These are phyloP conservation scores for Coluber constrictor DNA, from an alignment of 2,797 vertebrate genomes.

Conservation along the genomic window DNA sequence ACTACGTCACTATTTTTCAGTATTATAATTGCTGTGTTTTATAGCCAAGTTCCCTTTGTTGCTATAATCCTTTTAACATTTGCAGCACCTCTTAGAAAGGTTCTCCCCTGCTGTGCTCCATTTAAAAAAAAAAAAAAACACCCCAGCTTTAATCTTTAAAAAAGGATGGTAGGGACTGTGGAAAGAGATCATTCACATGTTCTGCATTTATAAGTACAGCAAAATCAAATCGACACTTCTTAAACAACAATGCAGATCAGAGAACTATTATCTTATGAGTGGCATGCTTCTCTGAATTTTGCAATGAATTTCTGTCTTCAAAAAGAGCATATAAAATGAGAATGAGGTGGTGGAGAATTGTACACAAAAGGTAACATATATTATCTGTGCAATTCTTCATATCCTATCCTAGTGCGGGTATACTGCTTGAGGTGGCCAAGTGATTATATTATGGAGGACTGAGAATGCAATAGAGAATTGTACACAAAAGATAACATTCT, in stretches of 20 bases:
- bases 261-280: neutral
- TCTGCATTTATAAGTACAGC: neutral
- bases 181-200: neutral
- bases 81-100: slow-evolving; percentile 13
- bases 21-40: neutral
- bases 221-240: neutral
- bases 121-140: neutral
- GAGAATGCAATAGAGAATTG: neutral
- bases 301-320: neutral
- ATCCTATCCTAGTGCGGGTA: neutral
- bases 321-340: neutral
- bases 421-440: neutral
- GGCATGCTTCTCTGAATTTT: neutral
- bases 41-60: slow-evolving; percentile 25
- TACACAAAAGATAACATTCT: neutral
- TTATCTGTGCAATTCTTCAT: neutral
- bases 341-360: neutral
- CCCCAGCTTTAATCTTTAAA: slow-evolving; percentile 5
- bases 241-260: neutral
- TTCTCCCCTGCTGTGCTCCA: neutral
- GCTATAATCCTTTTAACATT: slow-evolving; percentile 20
- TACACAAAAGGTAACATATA: neutral
- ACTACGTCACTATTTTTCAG: neutral
- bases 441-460: neutral
- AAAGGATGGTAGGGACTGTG: neutral